Evolutionary conservation across 2,888 invertebrate genomes (phyloP).

Genomic region (Stenoptilia bipunctidactyla): DNA sequence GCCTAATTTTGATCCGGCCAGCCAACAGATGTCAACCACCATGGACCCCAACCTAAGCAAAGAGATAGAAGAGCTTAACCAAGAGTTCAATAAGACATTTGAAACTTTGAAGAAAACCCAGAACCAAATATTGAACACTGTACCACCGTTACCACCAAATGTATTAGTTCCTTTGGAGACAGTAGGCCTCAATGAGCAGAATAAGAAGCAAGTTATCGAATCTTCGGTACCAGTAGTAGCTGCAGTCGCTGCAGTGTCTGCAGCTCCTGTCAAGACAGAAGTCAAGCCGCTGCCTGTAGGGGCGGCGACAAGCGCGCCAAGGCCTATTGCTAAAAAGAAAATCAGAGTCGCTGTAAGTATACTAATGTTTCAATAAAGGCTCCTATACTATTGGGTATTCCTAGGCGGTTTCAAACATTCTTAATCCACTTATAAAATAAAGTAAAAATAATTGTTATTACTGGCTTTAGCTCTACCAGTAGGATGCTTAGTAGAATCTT

Average conservation of each 20-base stretch:
- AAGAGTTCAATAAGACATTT: constrained; percentile 55
- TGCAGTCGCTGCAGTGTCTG: too few relatives aligned
- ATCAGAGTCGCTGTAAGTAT: constrained; percentile 45
- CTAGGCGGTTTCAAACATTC: too few relatives aligned
- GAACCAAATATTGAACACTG: constrained; percentile 11
- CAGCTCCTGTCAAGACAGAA: not conserved
- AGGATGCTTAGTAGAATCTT: too few relatives aligned
- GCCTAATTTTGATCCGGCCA: constrained; percentile 31
- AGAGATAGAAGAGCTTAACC: constrained; percentile 55
- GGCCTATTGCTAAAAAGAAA: constrained; percentile 56
- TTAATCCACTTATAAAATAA: too few relatives aligned
- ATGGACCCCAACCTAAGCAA: constrained; percentile 43
- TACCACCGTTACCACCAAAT: constrained; percentile 12
- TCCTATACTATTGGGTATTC: too few relatives aligned
- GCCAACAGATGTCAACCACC: constrained; percentile 14
- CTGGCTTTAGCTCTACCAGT: too few relatives aligned
- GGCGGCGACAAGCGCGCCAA: constrained; percentile 19
- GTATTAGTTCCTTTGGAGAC: constrained; percentile 24
- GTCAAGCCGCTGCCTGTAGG: not conserved
- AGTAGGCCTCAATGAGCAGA: not conserved
- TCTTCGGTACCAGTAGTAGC: not conserved
- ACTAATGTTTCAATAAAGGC: too few relatives aligned
- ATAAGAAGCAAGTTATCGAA: not conserved
- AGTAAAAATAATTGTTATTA: too few relatives aligned
- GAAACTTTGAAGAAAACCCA: constrained; percentile 39